Evolutionary conservation across 1,140 invertebrate species (phyloP).

Genomic region (Maconellicoccus hirsutus): DNA sequence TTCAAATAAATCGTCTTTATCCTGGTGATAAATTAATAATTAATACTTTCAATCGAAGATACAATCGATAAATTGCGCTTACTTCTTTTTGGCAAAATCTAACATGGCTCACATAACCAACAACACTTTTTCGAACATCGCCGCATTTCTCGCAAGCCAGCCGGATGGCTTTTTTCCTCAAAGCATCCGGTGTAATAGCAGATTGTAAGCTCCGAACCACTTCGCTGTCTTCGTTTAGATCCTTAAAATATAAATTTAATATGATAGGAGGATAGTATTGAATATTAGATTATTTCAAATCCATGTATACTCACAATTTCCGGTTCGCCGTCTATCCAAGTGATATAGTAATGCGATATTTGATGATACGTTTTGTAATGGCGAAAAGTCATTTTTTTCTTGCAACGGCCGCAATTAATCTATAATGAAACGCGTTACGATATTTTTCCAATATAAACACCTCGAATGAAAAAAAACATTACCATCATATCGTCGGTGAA

Average conservation of each 20-base stretch:
- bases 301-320: slow-evolving; percentile 22
- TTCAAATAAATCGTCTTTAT: slow-evolving; percentile 39
- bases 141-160: slow-evolving; percentile 46
- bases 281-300: background rate
- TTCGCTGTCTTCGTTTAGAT: slow-evolving; percentile 35
- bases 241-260: slow-evolving; percentile 32
- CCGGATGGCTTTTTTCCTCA: slow-evolving; percentile 17
- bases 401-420: slow-evolving; percentile 26
- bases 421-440: background rate
- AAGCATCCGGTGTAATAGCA: slow-evolving; percentile 9
- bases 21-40: slow-evolving; percentile 33
- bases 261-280: background rate
- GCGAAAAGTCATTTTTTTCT: slow-evolving; percentile 25
- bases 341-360: slow-evolving; percentile 23
- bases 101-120: slow-evolving; percentile 51
- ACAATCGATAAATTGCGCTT: background rate
- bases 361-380: slow-evolving; percentile 23
- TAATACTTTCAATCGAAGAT: background rate
- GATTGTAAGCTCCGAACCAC: slow-evolving; percentile 31
- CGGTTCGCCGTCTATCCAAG: slow-evolving; percentile 26
- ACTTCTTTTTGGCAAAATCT: slow-evolving; percentile 43
- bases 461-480: background rate
- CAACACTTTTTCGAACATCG: slow-evolving; percentile 39
- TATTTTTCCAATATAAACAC: too few relatives aligned
- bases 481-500: background rate